Evolutionary conservation across 2,113 vertebrate genomes (phyloP).

Genomic region (Neoarius graeffei): DNA sequence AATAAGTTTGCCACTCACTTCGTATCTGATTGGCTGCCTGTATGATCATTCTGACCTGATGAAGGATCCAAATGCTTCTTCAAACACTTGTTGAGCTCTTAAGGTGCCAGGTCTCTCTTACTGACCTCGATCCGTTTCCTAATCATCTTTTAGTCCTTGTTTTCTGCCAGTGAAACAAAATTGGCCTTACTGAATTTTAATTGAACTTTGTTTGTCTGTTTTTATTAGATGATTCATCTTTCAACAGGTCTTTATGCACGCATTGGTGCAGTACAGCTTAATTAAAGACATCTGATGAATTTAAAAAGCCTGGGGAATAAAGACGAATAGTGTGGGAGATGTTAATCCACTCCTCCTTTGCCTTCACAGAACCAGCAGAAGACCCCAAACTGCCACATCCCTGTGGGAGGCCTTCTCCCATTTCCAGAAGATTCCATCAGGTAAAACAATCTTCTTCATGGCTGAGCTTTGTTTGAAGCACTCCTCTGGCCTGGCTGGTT

Average conservation of each 20-base stretch:
- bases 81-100: neutral
- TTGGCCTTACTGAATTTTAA: too few species aligned
- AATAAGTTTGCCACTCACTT: neutral
- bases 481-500: neutral
- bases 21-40: neutral
- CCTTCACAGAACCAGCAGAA: slow-evolving; percentile 35
- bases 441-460: slow-evolving; percentile 16
- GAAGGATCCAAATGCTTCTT: neutral
- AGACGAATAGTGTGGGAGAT: neutral
- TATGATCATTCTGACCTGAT: neutral
- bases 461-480: neutral
- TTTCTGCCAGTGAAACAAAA: neutral
- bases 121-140: neutral
- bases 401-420: slow-evolving; percentile 54
- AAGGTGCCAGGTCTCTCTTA: neutral
- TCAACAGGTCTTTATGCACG: neutral
- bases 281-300: neutral
- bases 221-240: neutral
- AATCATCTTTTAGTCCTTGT: neutral
- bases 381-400: slow-evolving; percentile 28
- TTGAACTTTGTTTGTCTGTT: neutral
- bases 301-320: neutral
- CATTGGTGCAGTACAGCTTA: neutral
- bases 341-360: neutral
- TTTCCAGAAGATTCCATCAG: slow-evolving; percentile 49